Conservation (phyloP, 2,888 invertebrate genomes). For the Lordiphosa andalusiaca region DNA sequence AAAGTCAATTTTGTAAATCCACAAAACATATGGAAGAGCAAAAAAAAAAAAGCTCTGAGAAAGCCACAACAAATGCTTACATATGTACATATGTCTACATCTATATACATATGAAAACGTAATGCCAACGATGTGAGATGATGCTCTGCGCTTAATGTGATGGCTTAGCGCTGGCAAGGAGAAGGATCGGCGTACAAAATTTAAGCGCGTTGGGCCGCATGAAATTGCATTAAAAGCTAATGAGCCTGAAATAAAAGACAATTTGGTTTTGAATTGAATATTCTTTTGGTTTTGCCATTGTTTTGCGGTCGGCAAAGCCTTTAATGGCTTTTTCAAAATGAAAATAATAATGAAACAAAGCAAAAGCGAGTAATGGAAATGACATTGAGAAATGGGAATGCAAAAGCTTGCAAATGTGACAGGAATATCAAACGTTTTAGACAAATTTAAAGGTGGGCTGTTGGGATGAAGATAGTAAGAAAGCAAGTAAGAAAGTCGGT, state of each 20-base stretch:
- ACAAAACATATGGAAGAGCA: slow-evolving; percentile 62
- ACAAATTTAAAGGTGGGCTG: background rate
- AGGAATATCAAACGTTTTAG: background rate
- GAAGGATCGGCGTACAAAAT: slow-evolving; percentile 55
- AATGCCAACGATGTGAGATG: slow-evolving; percentile 57
- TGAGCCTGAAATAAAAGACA: slow-evolving; percentile 73
- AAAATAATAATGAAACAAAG: slow-evolving; percentile 16
- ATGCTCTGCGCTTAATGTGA: background rate
- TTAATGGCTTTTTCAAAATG: slow-evolving; percentile 22
- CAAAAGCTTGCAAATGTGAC: slow-evolving; percentile 15
- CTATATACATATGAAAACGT: slow-evolving; percentile 41
- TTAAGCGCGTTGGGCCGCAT: slow-evolving; percentile 67
- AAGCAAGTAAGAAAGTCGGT: too few relatives aligned
- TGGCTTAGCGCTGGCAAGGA: background rate
- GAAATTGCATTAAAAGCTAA: slow-evolving; percentile 73
- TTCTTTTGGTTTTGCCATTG: slow-evolving; percentile 22
- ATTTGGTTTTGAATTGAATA: slow-evolving; percentile 62
- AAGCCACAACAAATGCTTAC: slow-evolving; percentile 19
- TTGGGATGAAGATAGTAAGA: too few relatives aligned
- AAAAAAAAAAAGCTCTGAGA: slow-evolving; percentile 8
- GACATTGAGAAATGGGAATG: slow-evolving; percentile 1
- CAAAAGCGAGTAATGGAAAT: slow-evolving; percentile 5
- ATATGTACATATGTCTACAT: slow-evolving; percentile 8
- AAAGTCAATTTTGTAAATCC: slow-evolving; percentile 69
- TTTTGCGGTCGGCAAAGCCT: slow-evolving; percentile 19